Evolutionary conservation across 1,140 invertebrate genomes (phyloP).

Genomic region (Steinernema feltiae): DNA sequence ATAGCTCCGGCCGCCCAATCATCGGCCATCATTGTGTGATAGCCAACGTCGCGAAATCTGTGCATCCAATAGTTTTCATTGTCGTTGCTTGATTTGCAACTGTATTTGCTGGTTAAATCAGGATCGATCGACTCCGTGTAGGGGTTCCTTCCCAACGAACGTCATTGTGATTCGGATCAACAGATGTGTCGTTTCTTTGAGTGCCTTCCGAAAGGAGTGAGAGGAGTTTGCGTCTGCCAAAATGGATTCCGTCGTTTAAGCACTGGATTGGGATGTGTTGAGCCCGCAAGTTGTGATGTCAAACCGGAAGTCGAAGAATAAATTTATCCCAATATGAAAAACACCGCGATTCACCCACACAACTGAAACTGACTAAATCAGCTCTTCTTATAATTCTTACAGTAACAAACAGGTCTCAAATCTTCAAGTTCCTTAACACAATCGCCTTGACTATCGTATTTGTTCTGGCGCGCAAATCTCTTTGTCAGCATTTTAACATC

Average conservation of each 20-base stretch:
- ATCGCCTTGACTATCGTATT: neutral
- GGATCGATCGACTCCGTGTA: neutral
- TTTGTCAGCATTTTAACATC: neutral
- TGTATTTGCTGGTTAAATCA: neutral
- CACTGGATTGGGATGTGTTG: no score
- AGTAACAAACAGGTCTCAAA: slow-evolving; percentile 15
- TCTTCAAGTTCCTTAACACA: neutral
- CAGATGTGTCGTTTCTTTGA: no score
- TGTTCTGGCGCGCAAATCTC: neutral
- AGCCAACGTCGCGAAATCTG: neutral
- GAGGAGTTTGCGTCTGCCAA: no score
- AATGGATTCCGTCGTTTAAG: no score
- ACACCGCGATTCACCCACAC: no score
- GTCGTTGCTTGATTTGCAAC: neutral
- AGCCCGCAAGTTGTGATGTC: no score
- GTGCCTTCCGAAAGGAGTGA: no score
- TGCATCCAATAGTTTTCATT: neutral
- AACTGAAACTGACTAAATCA: no score
- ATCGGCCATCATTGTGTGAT: neutral
- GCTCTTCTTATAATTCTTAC: slow-evolving; percentile 10
- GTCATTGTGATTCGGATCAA: no score
- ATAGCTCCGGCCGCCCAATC: no score
- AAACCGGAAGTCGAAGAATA: no score
- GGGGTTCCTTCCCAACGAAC: neutral
- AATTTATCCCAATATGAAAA: no score